Percentiles rank a stretch among this genome's conserved stretches.
phyloP scores from a whole-genome alignment of 2,888 invertebrate species.

The Eucera pruinosa region DNA sequence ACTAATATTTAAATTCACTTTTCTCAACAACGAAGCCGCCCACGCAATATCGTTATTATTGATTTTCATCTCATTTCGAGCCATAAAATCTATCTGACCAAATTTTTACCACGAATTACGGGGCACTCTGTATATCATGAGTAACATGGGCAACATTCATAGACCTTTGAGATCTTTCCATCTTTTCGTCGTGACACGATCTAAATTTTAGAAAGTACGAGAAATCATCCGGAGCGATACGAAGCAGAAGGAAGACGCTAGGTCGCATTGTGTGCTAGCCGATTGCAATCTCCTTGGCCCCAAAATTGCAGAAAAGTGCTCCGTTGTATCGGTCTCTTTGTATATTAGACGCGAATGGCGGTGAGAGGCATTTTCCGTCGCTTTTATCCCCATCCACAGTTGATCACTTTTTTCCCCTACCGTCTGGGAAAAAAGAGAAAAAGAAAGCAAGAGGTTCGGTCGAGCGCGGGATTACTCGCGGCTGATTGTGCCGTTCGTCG shows the following conservation, averaged over 20 bases:
- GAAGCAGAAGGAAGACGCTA: not conserved
- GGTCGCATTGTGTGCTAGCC: slow-evolving; percentile 22
- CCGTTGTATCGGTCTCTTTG: slow-evolving; percentile 50
- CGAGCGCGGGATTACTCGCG: slow-evolving; percentile 56
- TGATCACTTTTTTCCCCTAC: slow-evolving; percentile 31
- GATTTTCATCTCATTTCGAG: too few relatives aligned
- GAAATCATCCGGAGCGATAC: slow-evolving; percentile 1
- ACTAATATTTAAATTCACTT: too few relatives aligned
- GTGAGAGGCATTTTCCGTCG: slow-evolving; percentile 37
- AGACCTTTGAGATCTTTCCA: not conserved
- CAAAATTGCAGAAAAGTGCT: slow-evolving; percentile 53
- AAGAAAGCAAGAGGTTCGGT: slow-evolving; percentile 13
- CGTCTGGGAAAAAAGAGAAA: not conserved
- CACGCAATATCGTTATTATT: too few relatives aligned
- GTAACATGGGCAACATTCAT: not conserved
- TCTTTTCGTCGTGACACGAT: not conserved
- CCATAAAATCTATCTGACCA: too few relatives aligned
- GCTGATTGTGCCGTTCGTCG: slow-evolving; percentile 50
- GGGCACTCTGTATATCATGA: too few relatives aligned
- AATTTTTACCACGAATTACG: too few relatives aligned
- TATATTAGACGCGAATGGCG: slow-evolving; percentile 46
- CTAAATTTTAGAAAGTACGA: slow-evolving; percentile 14
- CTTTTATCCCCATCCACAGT: slow-evolving; percentile 37
- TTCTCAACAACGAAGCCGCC: too few relatives aligned
- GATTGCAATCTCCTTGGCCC: slow-evolving; percentile 32